Base-by-base conservation (phyloP, 1,140 invertebrate genomes). In the Berghia stephanieae region DNA sequence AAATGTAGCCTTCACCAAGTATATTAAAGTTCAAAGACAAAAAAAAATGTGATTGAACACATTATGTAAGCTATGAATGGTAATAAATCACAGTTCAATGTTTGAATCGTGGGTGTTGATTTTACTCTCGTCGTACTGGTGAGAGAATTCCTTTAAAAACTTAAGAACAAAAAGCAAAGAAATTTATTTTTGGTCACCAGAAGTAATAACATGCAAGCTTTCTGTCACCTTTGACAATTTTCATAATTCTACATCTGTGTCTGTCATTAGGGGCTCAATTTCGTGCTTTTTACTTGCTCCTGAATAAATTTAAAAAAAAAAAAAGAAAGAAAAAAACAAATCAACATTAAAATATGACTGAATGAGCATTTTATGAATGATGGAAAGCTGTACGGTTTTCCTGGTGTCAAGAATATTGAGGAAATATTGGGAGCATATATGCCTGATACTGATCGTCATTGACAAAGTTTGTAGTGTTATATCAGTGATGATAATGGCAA, bases 241-340 rank as follows among this genome's bases (percentile, higher is more conserved):
- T n/a, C n/a, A 81, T 68, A 81, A 79, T 73, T 79, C 78, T 24
- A 79, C 72, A 73, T 83, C 81, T 43, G 69, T 67, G 42, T 83
- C 82, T 43, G 78, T 43, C 68, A 83, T 83, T 44, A 83, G 77
- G 2, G 82, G 82, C 63, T 83, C 77, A 2, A 79, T 78, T 73
- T 83, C 82, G 75, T 82, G 79, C 27, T 79, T 82, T 69, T 81
- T 83, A 43, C 67, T 57, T 43, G 77, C 82, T 83, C 77, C 10
- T n/a, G 55, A 44, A n/a, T n/a, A n/a, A n/a, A n/a, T n/a, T n/a
- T n/a, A 63, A 77, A 81, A 24, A 36, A 68, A n/a, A 75, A 73
- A 72, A 3, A 57, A 40, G 44, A 71, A 36, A 36, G 40, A 42
- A 6, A 57, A 27, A 18, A 43, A 3, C 34, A 71, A 78, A 18